These are phyloP conservation scores for Macropis europaea DNA, from an alignment of 2,888 invertebrate species.

Conservation along the genomic window DNA sequence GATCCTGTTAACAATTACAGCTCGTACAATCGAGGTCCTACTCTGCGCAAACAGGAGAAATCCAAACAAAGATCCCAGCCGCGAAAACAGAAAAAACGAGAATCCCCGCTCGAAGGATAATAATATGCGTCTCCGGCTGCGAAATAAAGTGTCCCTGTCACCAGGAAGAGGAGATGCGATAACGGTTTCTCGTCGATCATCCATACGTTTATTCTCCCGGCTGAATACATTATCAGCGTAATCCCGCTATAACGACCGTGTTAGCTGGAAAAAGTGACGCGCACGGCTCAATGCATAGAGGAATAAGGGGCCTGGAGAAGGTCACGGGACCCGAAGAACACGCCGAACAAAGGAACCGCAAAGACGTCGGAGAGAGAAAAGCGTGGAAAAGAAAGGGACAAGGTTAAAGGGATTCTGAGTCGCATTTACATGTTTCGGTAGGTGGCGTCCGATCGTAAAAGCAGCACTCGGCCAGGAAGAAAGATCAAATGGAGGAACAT, in stretches of 20 bases:
- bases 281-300: neutral
- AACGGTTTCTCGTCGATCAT: constrained; percentile 10
- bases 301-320: too few species aligned
- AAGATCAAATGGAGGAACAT: constrained; percentile 64
- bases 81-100: too few species aligned
- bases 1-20: too few species aligned
- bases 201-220: constrained; percentile 25
- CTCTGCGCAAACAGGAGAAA: too few species aligned
- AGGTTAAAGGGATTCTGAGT: constrained; percentile 55
- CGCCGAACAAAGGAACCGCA: too few species aligned
- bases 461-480: constrained; percentile 37
- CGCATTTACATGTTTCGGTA: constrained; percentile 71
- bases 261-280: constrained; percentile 6
- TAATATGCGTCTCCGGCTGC: too few species aligned
- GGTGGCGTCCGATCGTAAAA: constrained; percentile 65
- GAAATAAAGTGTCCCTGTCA: neutral
- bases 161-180: neutral
- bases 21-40: too few species aligned
- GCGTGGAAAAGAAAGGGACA: too few species aligned
- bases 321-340: too few species aligned
- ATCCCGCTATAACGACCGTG: constrained; percentile 34
- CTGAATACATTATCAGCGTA: constrained; percentile 38
- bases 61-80: too few species aligned
- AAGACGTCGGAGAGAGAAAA: too few species aligned
- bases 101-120: too few species aligned